Conservation (phyloP, 2,888 invertebrate species). For the Thymelicus acteon region DNA sequence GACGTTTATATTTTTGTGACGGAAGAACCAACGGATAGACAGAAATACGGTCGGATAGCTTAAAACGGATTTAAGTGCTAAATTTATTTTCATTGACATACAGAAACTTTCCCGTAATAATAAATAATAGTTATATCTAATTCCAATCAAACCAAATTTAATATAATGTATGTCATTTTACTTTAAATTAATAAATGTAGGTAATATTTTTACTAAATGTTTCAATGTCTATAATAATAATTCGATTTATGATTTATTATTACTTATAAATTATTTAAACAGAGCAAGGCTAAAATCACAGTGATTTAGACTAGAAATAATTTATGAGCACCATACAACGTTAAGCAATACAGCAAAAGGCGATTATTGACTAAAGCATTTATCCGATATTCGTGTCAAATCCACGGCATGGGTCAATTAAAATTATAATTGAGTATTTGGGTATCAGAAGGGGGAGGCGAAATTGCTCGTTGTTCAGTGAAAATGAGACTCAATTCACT, state of each 20-base stretch:
- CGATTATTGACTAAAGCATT: constrained; percentile 49
- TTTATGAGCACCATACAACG: constrained; percentile 11
- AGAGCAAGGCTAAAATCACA: neutral
- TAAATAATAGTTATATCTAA: no score
- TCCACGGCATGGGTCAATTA: constrained; percentile 71
- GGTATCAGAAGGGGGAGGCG: constrained; percentile 44
- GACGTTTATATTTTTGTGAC: no score
- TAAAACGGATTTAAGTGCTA: no score
- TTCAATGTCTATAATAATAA: no score
- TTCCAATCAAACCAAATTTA: no score
- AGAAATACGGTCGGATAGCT: no score
- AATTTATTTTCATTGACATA: no score
- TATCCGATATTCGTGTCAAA: constrained; percentile 64
- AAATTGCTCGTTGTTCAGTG: constrained; percentile 45
- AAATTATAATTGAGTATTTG: constrained; percentile 76
- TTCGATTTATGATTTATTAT: neutral
- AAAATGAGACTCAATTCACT: constrained; percentile 46
- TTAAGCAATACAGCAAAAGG: constrained; percentile 40
- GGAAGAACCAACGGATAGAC: no score
- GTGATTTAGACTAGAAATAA: neutral
- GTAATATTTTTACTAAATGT: no score
- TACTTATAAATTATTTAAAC: neutral
- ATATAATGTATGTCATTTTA: no score
- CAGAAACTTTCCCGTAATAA: no score
- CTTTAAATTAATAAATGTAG: no score